Conservation (phyloP, 23 tunicate genomes). For the Diplosoma virens region DNA sequence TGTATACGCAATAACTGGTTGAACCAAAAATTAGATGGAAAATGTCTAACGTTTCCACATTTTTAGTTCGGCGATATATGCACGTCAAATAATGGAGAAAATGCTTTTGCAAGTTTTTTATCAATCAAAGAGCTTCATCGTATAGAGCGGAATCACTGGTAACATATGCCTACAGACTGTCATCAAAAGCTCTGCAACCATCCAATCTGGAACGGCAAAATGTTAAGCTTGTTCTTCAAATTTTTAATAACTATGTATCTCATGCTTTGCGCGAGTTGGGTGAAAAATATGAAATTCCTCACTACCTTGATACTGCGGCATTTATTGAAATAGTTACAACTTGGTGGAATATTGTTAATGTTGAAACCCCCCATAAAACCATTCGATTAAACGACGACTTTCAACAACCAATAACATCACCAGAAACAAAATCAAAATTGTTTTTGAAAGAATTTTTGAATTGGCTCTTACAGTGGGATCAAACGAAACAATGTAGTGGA, state of each 20-base stretch:
- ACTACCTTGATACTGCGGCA: no score
- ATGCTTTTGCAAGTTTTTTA: background rate
- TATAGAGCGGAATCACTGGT: background rate
- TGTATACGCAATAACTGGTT: no score
- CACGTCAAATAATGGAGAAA: background rate
- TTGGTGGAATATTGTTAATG: no score
- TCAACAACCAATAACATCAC: no score
- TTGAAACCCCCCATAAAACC: no score
- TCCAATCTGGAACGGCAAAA: constrained; percentile 15
- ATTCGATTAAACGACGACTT: no score
- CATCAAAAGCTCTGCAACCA: constrained; percentile 5
- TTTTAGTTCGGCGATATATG: background rate
- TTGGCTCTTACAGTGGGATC: no score
- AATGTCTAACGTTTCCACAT: background rate
- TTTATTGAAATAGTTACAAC: no score
- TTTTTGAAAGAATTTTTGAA: no score
- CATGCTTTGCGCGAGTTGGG: background rate
- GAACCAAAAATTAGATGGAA: constrained; percentile 4
- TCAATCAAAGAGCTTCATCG: background rate
- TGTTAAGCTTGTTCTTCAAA: constrained; percentile 4
- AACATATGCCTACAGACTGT: constrained; percentile 4
- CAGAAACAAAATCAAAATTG: no score
- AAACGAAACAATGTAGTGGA: no score
- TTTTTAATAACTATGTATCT: background rate
- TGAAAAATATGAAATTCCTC: background rate